A percentile compares a stretch with the other conserved stretches of the same genome.
phyloP scores from a whole-genome alignment of 1,140 invertebrate species.

The Eurytemora carolleeae region DNA sequence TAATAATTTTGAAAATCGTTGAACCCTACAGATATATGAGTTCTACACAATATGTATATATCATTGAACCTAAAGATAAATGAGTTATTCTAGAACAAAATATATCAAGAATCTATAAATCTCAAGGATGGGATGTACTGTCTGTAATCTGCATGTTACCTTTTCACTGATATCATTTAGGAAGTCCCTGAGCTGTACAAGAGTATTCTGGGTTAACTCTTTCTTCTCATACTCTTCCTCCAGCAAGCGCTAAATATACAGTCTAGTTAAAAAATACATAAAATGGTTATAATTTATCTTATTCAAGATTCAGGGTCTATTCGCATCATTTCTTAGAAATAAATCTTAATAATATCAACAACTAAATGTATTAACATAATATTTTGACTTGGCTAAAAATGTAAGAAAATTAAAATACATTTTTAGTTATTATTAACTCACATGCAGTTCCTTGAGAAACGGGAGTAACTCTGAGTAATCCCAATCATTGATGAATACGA shows the following conservation, averaged over 20 bases:
- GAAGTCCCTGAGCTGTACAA: background rate
- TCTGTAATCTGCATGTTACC: no score
- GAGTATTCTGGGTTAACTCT: background rate
- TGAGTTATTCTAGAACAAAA: background rate
- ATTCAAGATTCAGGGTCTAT: background rate
- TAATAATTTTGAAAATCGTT: background rate
- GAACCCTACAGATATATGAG: no score
- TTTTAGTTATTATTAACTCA: background rate
- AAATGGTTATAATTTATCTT: no score
- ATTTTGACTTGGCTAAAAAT: background rate
- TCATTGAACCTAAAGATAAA: background rate
- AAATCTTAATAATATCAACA: background rate
- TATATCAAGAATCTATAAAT: background rate
- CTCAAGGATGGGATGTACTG: no score
- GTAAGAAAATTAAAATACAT: background rate
- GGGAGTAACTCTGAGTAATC: background rate
- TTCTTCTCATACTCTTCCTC: background rate
- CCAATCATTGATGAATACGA: background rate
- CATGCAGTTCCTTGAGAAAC: background rate
- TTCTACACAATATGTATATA: background rate
- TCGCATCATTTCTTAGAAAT: background rate
- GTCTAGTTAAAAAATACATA: background rate
- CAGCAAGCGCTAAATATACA: background rate
- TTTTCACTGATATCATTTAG: background rate
- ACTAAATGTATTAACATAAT: background rate